A percentile compares a stretch with the other conserved stretches of the same genome.
phyloP scores from a whole-genome alignment of 1,140 invertebrate genomes.

The Trichonephila clavipes region DNA sequence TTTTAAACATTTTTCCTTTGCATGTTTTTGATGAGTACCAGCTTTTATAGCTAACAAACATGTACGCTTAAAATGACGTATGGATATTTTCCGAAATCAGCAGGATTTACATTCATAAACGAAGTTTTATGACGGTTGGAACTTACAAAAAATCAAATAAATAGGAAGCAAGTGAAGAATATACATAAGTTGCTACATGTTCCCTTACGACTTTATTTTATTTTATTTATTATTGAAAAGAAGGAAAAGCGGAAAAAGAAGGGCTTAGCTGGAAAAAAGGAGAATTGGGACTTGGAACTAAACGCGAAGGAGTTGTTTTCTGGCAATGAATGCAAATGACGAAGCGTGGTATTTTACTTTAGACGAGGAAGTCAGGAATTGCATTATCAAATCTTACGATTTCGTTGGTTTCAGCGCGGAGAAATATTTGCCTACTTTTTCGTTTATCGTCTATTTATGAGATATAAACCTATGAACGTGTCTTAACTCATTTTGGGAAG shows the following conservation, averaged over 20 bases:
- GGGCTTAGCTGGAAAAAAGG: not conserved
- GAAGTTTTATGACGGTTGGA: conserved; percentile 68
- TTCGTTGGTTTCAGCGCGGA: no score
- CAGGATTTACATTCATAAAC: conserved; percentile 71
- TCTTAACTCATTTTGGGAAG: no score
- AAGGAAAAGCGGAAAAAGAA: not conserved
- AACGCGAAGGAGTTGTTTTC: conserved; percentile 6
- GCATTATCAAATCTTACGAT: no score
- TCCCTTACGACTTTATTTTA: conserved; percentile 9
- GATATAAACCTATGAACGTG: no score
- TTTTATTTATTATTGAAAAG: not conserved
- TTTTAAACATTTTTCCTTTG: conserved; percentile 66
- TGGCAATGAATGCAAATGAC: conserved; percentile 52
- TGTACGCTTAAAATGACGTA: conserved; percentile 57
- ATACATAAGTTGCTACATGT: not conserved
- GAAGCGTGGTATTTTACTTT: not conserved
- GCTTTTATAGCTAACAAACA: conserved; percentile 45
- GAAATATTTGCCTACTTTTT: no score
- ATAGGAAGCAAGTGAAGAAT: not conserved
- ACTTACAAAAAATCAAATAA: not conserved
- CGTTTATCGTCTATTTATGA: no score
- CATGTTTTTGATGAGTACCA: conserved; percentile 54
- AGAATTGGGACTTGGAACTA: conserved; percentile 16
- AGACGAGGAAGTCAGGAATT: not conserved
- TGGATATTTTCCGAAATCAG: conserved; percentile 72